Percentiles rank a stretch among this genome's conserved stretches.
Evolutionary conservation across 2,797 vertebrate genomes (phyloP).

Genomic region (Xenentodon cancila): DNA sequence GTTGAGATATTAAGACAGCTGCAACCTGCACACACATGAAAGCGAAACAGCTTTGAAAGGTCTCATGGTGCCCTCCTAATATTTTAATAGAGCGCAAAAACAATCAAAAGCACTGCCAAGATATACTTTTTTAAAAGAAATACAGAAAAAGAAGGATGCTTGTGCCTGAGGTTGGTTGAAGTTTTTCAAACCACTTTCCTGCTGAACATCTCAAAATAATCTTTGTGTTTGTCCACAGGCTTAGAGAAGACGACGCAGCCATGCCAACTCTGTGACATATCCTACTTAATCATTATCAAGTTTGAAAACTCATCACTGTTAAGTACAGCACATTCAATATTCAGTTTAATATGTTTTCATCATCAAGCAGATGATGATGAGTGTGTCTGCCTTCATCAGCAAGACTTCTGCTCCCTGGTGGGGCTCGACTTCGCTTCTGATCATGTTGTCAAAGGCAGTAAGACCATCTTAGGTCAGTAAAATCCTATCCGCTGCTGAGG

Average conservation of each 20-base stretch:
- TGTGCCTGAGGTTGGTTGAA: no score
- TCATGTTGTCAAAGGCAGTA: constrained; percentile 32
- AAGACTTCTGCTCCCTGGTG: constrained; percentile 36
- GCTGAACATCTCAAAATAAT: constrained; percentile 21
- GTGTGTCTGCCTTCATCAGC: constrained; percentile 40
- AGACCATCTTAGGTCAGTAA: constrained; percentile 39
- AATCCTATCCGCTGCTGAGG: constrained; percentile 22
- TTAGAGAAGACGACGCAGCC: constrained; percentile 4
- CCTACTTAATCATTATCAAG: constrained; percentile 26
- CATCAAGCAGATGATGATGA: constrained; percentile 46
- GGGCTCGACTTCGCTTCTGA: constrained; percentile 44
- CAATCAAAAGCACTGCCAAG: constrained; percentile 8
- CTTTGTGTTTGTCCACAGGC: constrained; percentile 8
- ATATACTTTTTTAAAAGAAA: no score
- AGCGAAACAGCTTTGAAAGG: constrained; percentile 24
- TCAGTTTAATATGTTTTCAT: constrained; percentile 36
- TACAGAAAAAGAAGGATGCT: no score
- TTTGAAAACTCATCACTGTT: constrained; percentile 16
- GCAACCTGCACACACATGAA: constrained; percentile 23
- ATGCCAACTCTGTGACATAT: constrained; percentile 5
- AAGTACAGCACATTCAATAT: constrained; percentile 18
- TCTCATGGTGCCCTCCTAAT: neutral
- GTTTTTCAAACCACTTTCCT: constrained; percentile 6
- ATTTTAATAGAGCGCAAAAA: constrained; percentile 3
- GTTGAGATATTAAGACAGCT: constrained; percentile 24